Evolutionary conservation across 2,113 vertebrate species (phyloP).

Genomic region (Eptesicus fuscus): DNA sequence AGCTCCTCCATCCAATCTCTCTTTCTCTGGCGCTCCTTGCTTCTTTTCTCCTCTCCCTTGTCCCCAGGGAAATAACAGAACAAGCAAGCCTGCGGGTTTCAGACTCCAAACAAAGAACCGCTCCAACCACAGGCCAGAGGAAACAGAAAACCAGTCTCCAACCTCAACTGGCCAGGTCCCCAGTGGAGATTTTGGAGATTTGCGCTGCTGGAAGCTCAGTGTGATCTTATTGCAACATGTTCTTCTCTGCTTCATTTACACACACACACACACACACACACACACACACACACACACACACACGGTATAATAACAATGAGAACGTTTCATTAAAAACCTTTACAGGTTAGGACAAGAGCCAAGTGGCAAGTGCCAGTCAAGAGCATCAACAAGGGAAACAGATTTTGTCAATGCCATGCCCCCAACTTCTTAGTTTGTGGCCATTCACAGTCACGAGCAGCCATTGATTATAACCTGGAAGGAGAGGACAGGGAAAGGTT

Average conservation of each 20-base stretch:
- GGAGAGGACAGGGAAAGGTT: not conserved
- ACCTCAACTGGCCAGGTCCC: not conserved
- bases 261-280: not conserved
- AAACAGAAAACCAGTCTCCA: slow-evolving; percentile 12
- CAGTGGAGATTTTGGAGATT: not conserved
- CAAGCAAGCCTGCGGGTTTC: not conserved
- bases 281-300: not conserved
- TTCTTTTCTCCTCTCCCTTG: not conserved
- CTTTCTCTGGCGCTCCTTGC: not conserved
- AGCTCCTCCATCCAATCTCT: rapidly evolving
- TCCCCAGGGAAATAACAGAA: slow-evolving; percentile 49
- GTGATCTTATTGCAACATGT: not conserved
- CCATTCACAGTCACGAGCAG: not conserved
- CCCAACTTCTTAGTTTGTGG: not conserved
- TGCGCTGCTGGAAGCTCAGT: not conserved
- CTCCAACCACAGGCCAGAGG: not conserved
- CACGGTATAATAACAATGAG: not conserved
- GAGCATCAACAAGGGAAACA: not conserved
- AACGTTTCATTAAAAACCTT: not conserved
- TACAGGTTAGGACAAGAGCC: not conserved
- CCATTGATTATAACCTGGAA: not conserved
- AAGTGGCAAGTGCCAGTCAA: not conserved
- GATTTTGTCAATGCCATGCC: not conserved
- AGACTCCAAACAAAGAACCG: slow-evolving; percentile 34
- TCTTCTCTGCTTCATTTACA: not conserved